Evolutionary conservation across 2,113 vertebrate species (phyloP), one percentile per base, ranked within the genome.

Genomic region (Cyprinodon variegatus): DNA sequence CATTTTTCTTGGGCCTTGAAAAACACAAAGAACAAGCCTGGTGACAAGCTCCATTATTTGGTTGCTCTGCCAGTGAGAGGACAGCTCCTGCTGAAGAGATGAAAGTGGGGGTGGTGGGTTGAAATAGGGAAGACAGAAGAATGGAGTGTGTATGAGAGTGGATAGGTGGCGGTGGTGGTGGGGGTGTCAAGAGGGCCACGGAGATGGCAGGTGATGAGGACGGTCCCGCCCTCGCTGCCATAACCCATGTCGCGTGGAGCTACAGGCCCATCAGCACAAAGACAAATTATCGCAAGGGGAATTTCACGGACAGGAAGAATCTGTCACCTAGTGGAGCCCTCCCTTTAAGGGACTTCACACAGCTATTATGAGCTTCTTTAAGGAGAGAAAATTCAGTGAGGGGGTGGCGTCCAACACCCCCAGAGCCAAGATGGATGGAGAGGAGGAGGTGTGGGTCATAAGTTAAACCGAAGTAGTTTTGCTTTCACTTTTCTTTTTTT

Each of bases 41-140:
- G 96, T 98, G 98, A 98, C 96, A 98, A 96, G 95, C 96, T 96
- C 97, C 96, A 98, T 98, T 98, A 98, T 97, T 96, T 96, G 97
- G 96, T 96, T 94, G 94, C 95, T 94, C 94, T 98, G 96, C 96
- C 95, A 96, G 95, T 93, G 83, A 85, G 0, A 88, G 96, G 96
- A 96, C 96, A 96, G 96, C 95, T 96, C 96, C 95, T 96, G 95
- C 96, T 96, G 95, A 91, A 96, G 94, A 95, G 94, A 95, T 95
- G 95, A 96, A 93, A 93, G 91, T 87, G 74, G 88, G 93, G 93
- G 95, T 68, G 77, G 86, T 81, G 81, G 88, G 91, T 29, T 29
- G 29, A 29, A 29, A 83, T 77, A 85, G 86, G 77, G 84, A 86
- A 86, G 87, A 83, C 87, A 84, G 82, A 77, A 88, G 88, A 91